Evolutionary conservation across 2,888 invertebrate genomes (phyloP), one percentile per base, ranked within the genome.

Genomic region (Reticulitermes lucifugus): DNA sequence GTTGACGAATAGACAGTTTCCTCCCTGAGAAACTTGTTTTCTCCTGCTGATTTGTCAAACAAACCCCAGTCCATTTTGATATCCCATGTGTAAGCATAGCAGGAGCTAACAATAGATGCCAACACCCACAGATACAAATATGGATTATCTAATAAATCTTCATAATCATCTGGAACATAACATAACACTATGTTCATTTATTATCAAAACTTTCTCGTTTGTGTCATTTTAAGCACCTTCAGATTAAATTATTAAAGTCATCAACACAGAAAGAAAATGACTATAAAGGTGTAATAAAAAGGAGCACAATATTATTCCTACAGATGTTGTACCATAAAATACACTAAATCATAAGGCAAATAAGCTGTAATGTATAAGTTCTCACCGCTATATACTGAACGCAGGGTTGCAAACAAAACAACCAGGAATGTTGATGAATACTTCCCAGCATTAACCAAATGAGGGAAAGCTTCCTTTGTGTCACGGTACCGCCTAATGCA

Each of bases 21-120:
- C 90, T 99, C 98, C 73, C 99, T 92, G 1, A 99, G 92, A 90
- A 98, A 96, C 90, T 93, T 95, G 92, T 98, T 97, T 92, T 98
- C 98, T 0, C 97, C 97, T 1, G 98, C 96, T 88, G 96, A 96
- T 85, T 95, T 94, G 89, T 98, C 98, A 89, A 99, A 95, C 85
- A 99, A 92, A 0, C 99, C 99, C 99, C 99, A 99, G 93, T 99
- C 99, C 97, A 99, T 98, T 92, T 97, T 98, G 60, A 99, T 96
- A 91, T 99, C 99, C 99, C 99, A 99, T 2, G 97, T 96, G 91
- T 98, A 98, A 0, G 99, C 97, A 91, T 99, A 99, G 86, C 96
- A 94, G 0, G 99, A 98, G 84, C 97, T 98, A 5, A 98, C 91
- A 59, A 98, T 90, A 88, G 96, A 95, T 75, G 96, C 95, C 5